Evolutionary conservation across 2,888 invertebrate species (phyloP).

Genomic region (Yponomeuta malinellus): DNA sequence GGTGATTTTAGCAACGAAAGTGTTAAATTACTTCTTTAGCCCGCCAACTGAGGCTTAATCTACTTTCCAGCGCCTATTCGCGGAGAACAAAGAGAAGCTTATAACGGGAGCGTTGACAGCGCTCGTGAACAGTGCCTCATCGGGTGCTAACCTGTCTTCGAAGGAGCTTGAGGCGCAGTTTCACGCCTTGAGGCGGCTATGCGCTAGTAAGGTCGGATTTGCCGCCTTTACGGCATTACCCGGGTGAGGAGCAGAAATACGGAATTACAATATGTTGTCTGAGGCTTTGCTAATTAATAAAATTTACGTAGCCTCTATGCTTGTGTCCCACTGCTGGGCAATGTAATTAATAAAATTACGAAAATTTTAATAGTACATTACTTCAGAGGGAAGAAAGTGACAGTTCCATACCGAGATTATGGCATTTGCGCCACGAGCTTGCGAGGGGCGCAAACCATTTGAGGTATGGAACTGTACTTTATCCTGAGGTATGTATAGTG

Average conservation of each 20-base stretch:
- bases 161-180: slow-evolving; percentile 95
- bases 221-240: slow-evolving; percentile 93
- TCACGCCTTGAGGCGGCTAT: slow-evolving; percentile 92
- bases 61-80: slow-evolving; percentile 89
- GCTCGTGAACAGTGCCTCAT: slow-evolving; percentile 64
- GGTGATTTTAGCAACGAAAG: too few species aligned
- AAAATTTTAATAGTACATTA: too few species aligned
- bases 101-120: slow-evolving; percentile 93
- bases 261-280: neutral
- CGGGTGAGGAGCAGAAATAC: slow-evolving; percentile 74
- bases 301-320: too few species aligned
- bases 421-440: too few species aligned
- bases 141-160: slow-evolving; percentile 71
- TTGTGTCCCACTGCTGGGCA: too few species aligned
- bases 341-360: too few species aligned
- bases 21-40: too few species aligned
- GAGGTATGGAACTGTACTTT: too few species aligned
- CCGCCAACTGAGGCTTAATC: neutral
- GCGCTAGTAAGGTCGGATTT: slow-evolving; percentile 98
- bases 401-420: too few species aligned
- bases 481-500: too few species aligned
- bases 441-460: too few species aligned
- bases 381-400: too few species aligned
- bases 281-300: neutral
- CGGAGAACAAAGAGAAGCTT: slow-evolving; percentile 98